Evolutionary conservation across 2,113 vertebrate species (phyloP), one percentile per base, ranked within the genome.

Genomic region (Apaloderma vittatum): DNA sequence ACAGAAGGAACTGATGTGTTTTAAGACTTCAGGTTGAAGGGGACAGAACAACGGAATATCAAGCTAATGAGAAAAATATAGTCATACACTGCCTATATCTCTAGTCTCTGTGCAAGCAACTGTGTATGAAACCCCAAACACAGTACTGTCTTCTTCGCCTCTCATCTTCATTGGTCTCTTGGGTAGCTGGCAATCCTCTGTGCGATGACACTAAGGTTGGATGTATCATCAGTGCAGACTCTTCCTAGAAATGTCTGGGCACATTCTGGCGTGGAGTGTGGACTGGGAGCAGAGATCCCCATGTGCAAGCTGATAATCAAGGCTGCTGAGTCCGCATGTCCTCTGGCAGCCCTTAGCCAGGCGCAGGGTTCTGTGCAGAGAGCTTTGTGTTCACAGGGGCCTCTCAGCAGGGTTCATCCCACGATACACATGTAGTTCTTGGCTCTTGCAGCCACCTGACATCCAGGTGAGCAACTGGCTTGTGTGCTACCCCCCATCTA

Each of bases 341-440:
- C 21, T 36, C 30, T 1, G 14, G 27, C 65, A 40, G 37, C 71
- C 55, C 48, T 51, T 36, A 12, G 61, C 43, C 18, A 22, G 71
- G 32, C 19, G 12, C 9, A 0, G 1, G 11, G 32, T 12, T 68
- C 54, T 45, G 30, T 4, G 2, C 36, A 40, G 90, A 62, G 57
- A n/a, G 29, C 37, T 68, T 30, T 15, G 30, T 27, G 30, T 19
- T 71, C 8, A 13, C 45, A 34, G 46, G 15, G 14, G 29, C 67
- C 40, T 49, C 40, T 46, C 8, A 0, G 2, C 67, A 68, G 63
- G 54, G 27, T 48, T 80, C 22, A 10, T 86, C 36, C 55, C 3
- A 2, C 19, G 3, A 5, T 7, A 1, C 1, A 5, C 8, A 7
- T 2, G 0, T 10, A 5, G 17, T 30, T 82, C 81, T 61, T 30